Base-by-base conservation (phyloP, 1,140 invertebrate species). In the Scaptomyza hsui region DNA sequence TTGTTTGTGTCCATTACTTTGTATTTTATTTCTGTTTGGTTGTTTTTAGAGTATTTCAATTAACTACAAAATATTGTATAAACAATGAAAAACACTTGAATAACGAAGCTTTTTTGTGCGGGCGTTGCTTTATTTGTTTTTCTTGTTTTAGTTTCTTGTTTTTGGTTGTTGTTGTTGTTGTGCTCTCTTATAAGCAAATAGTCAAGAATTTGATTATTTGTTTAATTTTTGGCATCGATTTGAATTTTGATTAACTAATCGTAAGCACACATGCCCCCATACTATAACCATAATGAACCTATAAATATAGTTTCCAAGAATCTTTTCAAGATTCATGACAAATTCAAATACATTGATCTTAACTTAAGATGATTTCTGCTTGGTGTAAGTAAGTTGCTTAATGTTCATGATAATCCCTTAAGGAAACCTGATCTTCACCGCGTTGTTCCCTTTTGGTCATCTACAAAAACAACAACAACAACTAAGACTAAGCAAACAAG, bases 41-140 rank as follows among this genome's bases (percentile, higher is more conserved):
- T 52, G 12, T n/a, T 51, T 62, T 55, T 73, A n/a, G 52, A 45
- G 45, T 78, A 19, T 71, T 75, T 60, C 59, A n/a, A 29, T 42
- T 61, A 79, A 64, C 57, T 55, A 62, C 49, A 72, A 65, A 69
- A 71, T 29, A 65, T 62, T 67, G 52, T 67, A 56, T 75, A 72
- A 80, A 75, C 77, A 80, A 45, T 37, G n/a, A 49, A 67, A 57
- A 67, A 70, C 57, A 49, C 52, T 75, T 47, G 48, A 32, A 29
- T 59, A 61, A 13, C 41, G 26, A 68, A 52, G 48, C 47, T n/a
- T n/a, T n/a, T n/a, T 55, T 55, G 65, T 35, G 65, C 49, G 65
- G 65, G 65, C 65, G 65, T 53, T 68, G 19, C 37, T 16, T 49
- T 9, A 41, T 21, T 10, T 10, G 9, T 29, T 26, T 29, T 5